Conservation (phyloP, 2,797 vertebrate genomes). For the Telmatherina bonti region DNA sequence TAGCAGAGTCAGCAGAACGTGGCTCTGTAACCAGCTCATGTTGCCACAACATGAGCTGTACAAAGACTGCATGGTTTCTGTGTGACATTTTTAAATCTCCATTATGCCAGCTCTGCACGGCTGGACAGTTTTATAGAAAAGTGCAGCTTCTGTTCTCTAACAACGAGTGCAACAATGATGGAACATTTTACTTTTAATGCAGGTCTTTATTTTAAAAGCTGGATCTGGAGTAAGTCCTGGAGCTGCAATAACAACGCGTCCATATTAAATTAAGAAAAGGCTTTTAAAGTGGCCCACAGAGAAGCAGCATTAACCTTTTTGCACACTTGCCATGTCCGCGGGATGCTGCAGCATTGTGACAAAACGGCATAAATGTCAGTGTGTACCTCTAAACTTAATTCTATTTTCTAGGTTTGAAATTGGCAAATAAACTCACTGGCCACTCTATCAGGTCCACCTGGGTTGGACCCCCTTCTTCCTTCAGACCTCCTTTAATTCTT, state of each 20-base stretch:
- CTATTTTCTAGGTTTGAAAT: neutral
- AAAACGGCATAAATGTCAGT: slow-evolving; percentile 3
- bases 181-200: slow-evolving; percentile 25
- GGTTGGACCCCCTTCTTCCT: no score
- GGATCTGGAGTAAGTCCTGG: slow-evolving; percentile 10
- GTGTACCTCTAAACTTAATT: slow-evolving; percentile 1
- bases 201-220: slow-evolving; percentile 22
- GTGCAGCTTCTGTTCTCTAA: slow-evolving; percentile 29
- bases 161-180: slow-evolving; percentile 35
- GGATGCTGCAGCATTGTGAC: neutral
- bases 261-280: neutral
- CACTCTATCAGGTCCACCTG: no score
- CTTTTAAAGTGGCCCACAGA: slow-evolving; percentile 25
- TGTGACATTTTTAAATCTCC: slow-evolving; percentile 60
- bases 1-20: neutral
- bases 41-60: neutral
- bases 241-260: slow-evolving; percentile 15
- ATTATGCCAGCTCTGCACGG: slow-evolving; percentile 43
- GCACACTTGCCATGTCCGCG: neutral
- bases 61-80: neutral
- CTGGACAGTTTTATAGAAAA: slow-evolving; percentile 60
- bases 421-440: no score
- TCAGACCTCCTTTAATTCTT: no score
- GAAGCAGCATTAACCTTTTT: slow-evolving; percentile 36
- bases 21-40: neutral